These are phyloP conservation scores for Leptopilina syphax DNA, from an alignment of 2,888 invertebrate species.

Conservation along the genomic window DNA sequence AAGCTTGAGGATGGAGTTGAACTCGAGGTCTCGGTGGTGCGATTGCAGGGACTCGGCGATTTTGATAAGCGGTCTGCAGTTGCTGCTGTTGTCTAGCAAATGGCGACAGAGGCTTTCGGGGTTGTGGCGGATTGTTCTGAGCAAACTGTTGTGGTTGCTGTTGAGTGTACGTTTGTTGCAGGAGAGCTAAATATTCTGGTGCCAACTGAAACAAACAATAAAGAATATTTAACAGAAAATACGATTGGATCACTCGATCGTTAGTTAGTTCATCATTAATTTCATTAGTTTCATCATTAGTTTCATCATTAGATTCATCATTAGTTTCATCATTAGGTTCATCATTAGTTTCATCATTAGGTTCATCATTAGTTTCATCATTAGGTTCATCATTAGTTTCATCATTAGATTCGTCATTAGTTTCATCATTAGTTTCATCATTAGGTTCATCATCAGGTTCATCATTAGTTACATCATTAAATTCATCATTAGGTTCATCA, in stretches of 20 bases:
- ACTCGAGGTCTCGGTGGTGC: conserved; percentile 68
- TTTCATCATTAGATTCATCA: no score
- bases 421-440: no score
- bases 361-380: no score
- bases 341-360: no score
- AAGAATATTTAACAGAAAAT: not conserved
- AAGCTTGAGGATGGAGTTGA: conserved; percentile 67
- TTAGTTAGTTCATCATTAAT: not conserved
- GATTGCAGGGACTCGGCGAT: conserved; percentile 69
- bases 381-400: no score
- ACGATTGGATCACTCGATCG: not conserved
- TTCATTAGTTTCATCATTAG: no score
- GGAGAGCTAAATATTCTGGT: conserved; percentile 69
- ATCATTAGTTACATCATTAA: no score
- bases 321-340: no score
- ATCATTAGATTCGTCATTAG: no score
- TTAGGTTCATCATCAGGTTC: no score
- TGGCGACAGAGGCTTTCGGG: conserved; percentile 65
- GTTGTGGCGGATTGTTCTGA: conserved; percentile 56
- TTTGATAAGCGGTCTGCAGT: conserved; percentile 71
- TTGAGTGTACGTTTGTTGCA: conserved; percentile 68
- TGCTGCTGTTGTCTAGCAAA: conserved; percentile 71
- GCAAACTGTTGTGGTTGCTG: conserved; percentile 38
- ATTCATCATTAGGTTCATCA: no score
- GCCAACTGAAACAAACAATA: conserved; percentile 65